Base-by-base conservation (phyloP, 2,797 vertebrate genomes). In the Hypotaenidia philippensis region DNA sequence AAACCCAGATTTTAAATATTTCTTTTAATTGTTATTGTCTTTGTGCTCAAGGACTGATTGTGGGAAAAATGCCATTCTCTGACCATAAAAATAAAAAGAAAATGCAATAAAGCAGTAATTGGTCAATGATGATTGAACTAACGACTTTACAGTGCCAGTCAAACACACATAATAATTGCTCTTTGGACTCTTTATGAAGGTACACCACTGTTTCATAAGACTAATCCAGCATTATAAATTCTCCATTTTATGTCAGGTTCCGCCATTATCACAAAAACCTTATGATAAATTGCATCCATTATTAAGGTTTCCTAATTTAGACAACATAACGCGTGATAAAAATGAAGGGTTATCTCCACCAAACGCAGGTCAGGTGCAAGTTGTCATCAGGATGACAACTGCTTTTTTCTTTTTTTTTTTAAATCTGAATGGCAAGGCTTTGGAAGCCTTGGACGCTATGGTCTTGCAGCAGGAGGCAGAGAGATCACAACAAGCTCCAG, bases 101-200 rank as follows among this genome's bases (percentile, higher is more conserved):
- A 98, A 98, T 97, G 98, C 97, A 95, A 98, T 99, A 99, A 99
- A 99, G 97, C 91, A 95, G 96, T 97, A 97, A 98, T 97, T 98
- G 96, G 98, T 99, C 98, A 98, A 98, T 98, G 98, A 98, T 98
- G 97, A 98, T 96, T 97, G 97, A 97, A 97, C 97, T 97, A 97
- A 98, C 95, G 97, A 97, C 97, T 98, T 98, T 98, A 98, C 92
- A n/a, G 95, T 96, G 93, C 84, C 93, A 96, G 93, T 95, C 90
- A 97, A 96, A 96, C 95, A 96, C 22, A 85, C 93, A 87, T 87
- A 92, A 92, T 96, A 96, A 96, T 96, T 97, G 97, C 98, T 98
- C 98, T 99, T 99, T 99, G 98, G 98, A 99, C 99, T 97, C 96
- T 94, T 97, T 96, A 83, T 94, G 89, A 97, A 95, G 93, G 95